Evolutionary conservation across 1,140 invertebrate species (phyloP).

Genomic region (Hydropsyche tenuis): DNA sequence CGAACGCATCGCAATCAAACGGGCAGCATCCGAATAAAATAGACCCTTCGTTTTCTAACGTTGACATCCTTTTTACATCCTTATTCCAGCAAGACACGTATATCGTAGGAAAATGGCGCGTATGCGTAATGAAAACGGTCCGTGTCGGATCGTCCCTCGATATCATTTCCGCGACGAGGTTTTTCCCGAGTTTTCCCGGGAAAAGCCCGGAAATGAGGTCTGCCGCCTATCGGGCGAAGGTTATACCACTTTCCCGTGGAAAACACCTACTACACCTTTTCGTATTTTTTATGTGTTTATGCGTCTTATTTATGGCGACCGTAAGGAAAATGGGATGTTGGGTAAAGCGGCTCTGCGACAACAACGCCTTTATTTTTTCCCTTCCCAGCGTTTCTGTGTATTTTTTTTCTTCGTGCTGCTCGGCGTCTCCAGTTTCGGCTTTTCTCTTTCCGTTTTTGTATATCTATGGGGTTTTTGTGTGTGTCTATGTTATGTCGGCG

Average conservation of each 20-base stretch:
- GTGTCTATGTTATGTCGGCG: neutral
- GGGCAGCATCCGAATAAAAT: too few species aligned
- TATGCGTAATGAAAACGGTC: too few species aligned
- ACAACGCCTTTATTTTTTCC: conserved; percentile 28
- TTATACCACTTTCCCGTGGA: conserved; percentile 6
- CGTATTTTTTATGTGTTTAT: conserved; percentile 41
- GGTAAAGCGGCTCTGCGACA: conserved; percentile 27
- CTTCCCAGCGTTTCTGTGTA: too few species aligned
- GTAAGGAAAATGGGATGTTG: conserved; percentile 38
- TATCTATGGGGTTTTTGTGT: neutral
- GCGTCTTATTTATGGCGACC: conserved; percentile 41
- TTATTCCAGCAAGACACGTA: too few species aligned
- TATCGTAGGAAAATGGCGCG: too few species aligned
- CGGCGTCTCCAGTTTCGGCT: too few species aligned
- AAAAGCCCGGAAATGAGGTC: conserved; percentile 44
- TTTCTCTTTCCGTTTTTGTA: neutral
- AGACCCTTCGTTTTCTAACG: too few species aligned
- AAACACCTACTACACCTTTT: conserved; percentile 11
- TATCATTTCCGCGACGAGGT: too few species aligned
- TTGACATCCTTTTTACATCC: too few species aligned
- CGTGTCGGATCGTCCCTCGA: too few species aligned
- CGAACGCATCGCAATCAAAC: too few species aligned
- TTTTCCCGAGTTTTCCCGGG: neutral
- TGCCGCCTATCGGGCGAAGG: conserved; percentile 36
- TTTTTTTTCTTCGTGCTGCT: neutral